phyloP scores from a whole-genome alignment of 2,888 invertebrate species.

The Zaprionus bogoriensis region DNA sequence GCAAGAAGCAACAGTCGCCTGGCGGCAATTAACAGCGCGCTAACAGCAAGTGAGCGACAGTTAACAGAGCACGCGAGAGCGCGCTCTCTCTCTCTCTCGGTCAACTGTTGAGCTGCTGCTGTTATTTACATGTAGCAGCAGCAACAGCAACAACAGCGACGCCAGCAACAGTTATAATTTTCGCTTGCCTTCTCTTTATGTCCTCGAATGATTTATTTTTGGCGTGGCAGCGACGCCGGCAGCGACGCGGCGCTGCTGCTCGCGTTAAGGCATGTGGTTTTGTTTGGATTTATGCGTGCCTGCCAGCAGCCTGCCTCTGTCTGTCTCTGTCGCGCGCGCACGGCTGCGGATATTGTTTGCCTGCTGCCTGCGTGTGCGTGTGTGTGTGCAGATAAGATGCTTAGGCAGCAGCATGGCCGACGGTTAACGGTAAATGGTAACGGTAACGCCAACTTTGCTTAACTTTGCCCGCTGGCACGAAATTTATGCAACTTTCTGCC shows the following conservation, averaged over 20 bases:
- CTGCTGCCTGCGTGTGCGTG: neutral
- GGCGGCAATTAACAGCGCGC: slow-evolving; percentile 35
- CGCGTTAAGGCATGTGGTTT: slow-evolving; percentile 65
- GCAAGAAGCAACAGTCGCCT: slow-evolving; percentile 53
- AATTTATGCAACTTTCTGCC: slow-evolving; percentile 63
- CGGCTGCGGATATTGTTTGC: neutral
- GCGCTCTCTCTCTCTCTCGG: slow-evolving; percentile 1
- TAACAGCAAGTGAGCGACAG: slow-evolving; percentile 34
- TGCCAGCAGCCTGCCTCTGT: slow-evolving; percentile 6
- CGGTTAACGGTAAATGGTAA: slow-evolving; percentile 25
- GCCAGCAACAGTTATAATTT: slow-evolving; percentile 75
- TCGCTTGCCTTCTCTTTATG: slow-evolving; percentile 71
- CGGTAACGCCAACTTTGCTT: slow-evolving; percentile 31
- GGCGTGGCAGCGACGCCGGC: slow-evolving; percentile 51
- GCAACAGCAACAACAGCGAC: slow-evolving; percentile 23
- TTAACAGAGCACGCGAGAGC: slow-evolving; percentile 1
- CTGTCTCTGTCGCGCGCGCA: neutral
- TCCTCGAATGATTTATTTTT: slow-evolving; percentile 76
- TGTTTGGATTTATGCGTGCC: slow-evolving; percentile 70
- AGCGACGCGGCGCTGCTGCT: slow-evolving; percentile 32
- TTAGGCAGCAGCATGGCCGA: slow-evolving; percentile 42
- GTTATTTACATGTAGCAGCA: neutral
- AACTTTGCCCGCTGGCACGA: slow-evolving; percentile 46
- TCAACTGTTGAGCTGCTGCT: slow-evolving; percentile 59
- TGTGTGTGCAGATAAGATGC: slow-evolving; percentile 65